These are phyloP conservation scores for Camponotus fellah DNA, from an alignment of 2,888 invertebrate genomes.

Conservation along the genomic window DNA sequence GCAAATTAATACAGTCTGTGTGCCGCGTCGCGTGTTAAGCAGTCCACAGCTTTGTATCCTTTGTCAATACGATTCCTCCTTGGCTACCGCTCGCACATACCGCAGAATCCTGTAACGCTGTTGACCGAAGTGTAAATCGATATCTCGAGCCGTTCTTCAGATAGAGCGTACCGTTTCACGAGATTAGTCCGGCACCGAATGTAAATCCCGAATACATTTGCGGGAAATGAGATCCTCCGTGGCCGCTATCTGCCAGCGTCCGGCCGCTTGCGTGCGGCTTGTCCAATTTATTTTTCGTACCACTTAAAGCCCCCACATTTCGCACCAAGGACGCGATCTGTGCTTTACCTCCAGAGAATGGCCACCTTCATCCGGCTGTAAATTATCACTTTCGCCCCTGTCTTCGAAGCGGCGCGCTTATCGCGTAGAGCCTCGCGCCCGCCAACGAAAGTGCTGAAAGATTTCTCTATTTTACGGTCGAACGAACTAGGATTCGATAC, in stretches of 20 bases:
- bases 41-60: conserved; percentile 59
- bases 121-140: conserved; percentile 74
- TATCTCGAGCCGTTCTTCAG: conserved; percentile 73
- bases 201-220: conserved; percentile 77
- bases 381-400: conserved; percentile 64
- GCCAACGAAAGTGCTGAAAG: conserved; percentile 19
- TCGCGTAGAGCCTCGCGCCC: conserved; percentile 11
- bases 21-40: conserved; percentile 50
- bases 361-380: conserved; percentile 56
- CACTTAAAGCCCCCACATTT: conserved; percentile 61
- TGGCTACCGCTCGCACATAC: conserved; percentile 32
- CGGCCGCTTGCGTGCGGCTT: conserved; percentile 33
- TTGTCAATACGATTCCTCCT: conserved; percentile 69
- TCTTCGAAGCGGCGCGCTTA: conserved; percentile 41
- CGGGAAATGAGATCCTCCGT: conserved; percentile 51
- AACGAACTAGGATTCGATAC: conserved; percentile 26
- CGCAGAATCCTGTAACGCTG: conserved; percentile 54
- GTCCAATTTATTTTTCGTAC: conserved; percentile 70
- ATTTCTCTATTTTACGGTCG: conserved; percentile 41
- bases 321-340: conserved; percentile 41
- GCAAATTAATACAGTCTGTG: conserved; percentile 69
- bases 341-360: conserved; percentile 52
- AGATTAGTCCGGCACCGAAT: conserved; percentile 77
- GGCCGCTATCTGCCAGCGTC: conserved; percentile 55
- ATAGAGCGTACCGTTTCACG: conserved; percentile 75